These are phyloP conservation scores for Xyrichtys novacula DNA, from an alignment of 2,797 vertebrate species.

Conservation along the genomic window DNA sequence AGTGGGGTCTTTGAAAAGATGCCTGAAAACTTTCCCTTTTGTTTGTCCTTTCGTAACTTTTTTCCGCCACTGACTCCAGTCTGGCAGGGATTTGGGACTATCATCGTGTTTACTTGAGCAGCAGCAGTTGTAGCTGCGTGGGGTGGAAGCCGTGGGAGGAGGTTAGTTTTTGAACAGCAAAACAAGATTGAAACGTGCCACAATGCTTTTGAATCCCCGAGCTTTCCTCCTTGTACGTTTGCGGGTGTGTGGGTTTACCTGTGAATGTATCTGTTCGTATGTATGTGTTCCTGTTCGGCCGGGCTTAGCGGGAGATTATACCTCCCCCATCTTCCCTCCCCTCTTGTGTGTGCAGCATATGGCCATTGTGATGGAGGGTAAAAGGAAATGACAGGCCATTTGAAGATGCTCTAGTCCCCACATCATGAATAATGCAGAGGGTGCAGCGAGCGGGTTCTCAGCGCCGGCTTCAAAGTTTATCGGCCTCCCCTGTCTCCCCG, in stretches of 20 bases:
- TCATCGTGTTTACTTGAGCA: conserved; percentile 47
- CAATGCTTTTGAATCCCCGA: conserved; percentile 41
- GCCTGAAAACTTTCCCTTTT: conserved; percentile 44
- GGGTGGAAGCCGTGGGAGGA: conserved; percentile 55
- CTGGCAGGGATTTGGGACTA: conserved; percentile 35
- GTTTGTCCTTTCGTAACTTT: conserved; percentile 58
- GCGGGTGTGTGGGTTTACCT: conserved; percentile 59
- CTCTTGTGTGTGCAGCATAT: conserved; percentile 79
- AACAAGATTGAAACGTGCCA: conserved; percentile 64
- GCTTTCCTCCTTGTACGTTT: conserved; percentile 39
- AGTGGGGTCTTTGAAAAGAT: conserved; percentile 16
- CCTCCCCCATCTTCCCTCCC: conserved; percentile 16
- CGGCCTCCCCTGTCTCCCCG: conserved; percentile 76
- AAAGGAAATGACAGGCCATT: conserved; percentile 90
- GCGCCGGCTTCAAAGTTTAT: conserved; percentile 87
- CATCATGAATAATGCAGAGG: conserved; percentile 90
- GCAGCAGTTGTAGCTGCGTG: conserved; percentile 31
- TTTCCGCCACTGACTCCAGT: conserved; percentile 2
- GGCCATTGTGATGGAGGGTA: conserved; percentile 87
- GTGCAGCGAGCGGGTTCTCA: conserved; percentile 83
- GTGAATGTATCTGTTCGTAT: conserved; percentile 54
- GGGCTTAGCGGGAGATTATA: conserved; percentile 61
- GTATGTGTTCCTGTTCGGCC: conserved; percentile 62
- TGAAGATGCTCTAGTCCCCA: conserved; percentile 85
- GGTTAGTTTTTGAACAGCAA: conserved; percentile 50